Conservation (phyloP, 1,140 invertebrate genomes). For the Periplaneta americana region DNA sequence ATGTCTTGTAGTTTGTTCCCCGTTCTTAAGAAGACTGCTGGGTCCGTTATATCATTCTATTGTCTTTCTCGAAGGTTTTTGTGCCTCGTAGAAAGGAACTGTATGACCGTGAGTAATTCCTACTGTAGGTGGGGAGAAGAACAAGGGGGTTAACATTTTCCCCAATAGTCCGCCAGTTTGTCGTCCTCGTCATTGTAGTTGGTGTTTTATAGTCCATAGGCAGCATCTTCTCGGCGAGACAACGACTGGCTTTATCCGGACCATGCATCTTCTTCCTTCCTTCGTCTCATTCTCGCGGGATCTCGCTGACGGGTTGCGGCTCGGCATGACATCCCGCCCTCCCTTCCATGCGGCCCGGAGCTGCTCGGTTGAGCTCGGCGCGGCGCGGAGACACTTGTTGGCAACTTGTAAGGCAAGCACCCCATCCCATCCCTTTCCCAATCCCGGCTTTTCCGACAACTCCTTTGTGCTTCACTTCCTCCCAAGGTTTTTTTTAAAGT, state of each 20-base stretch:
- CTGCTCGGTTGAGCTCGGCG: background rate
- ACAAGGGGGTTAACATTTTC: background rate
- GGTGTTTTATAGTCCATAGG: background rate
- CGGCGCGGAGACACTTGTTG: conserved; percentile 16
- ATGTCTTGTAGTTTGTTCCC: background rate
- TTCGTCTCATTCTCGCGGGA: background rate
- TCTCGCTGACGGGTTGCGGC: background rate
- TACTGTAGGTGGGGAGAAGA: too few species aligned
- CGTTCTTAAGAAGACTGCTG: background rate
- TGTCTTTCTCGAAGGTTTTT: background rate
- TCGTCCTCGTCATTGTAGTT: background rate
- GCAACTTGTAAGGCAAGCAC: conserved; percentile 15
- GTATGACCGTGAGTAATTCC: too few species aligned
- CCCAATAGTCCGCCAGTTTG: background rate
- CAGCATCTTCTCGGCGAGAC: background rate
- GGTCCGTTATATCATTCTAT: background rate
- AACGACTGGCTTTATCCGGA: background rate
- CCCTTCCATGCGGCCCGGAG: background rate
- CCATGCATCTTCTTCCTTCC: background rate
- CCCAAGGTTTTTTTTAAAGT: conserved; percentile 8
- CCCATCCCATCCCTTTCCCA: background rate
- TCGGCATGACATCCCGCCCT: background rate
- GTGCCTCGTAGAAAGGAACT: background rate
- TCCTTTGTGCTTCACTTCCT: background rate
- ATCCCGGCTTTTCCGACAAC: background rate